Evolutionary conservation across 2,113 vertebrate species (phyloP), one percentile per base, ranked within the genome.

Genomic region (Crotalus horridus): DNA sequence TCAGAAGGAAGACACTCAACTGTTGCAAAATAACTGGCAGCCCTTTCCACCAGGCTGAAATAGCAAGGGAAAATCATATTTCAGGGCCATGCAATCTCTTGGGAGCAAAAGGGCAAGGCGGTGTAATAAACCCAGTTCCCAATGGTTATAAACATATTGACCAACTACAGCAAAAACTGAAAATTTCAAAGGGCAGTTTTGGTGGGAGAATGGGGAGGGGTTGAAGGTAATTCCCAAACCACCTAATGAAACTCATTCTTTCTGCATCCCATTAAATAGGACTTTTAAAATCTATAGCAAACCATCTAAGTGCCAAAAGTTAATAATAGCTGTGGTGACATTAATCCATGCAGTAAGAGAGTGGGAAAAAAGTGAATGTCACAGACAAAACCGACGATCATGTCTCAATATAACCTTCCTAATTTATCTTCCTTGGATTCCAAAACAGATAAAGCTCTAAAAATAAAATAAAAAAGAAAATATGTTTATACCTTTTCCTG

Each of bases 41-140:
- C 9, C 88, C 33, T 55, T 93, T 54, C 61, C 3, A 21, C n/a
- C 46, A 33, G 81, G 10, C 58, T 20, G 21, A 26, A 92, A 93
- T 81, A 90, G 92, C 46, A 48, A 33, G n/a, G 74, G n/a, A 21
- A 12, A 85, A 64, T 90, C 89, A 53, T 87, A 10, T 92, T 89
- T 94, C 93, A 0, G 74, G 94, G 93, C 91, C 88, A 29, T 29
- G 96, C 93, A 94, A 95, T 93, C 93, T 93, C 93, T 85, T n/a
- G 10, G 88, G 93, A 56, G 61, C 55, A 51, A 91, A 93, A 89
- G 87, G 92, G 56, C 94, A 94, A 86, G 29, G 33, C 21, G 33
- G 24, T 4, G 12, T 29, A 51, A 13, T 54, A 46, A 55, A 56
- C 74, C 88, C 48, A 26, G 26, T 85, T 85, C 58, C 11, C 33